Evolutionary conservation across 2,888 invertebrate genomes (phyloP).

Genomic region (Psylliodes chrysocephalus): DNA sequence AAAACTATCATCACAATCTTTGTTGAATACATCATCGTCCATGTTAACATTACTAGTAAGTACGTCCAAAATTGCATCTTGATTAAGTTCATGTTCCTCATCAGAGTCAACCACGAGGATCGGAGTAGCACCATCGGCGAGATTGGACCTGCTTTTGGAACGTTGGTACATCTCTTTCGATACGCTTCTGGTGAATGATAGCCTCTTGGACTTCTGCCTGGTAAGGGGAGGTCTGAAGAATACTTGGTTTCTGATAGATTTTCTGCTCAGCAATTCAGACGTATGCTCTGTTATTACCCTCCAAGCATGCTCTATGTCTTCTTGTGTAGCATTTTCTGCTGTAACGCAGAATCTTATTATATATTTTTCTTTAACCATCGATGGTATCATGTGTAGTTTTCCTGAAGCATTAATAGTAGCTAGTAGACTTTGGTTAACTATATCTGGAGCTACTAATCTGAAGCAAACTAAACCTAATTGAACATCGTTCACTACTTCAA

Average conservation of each 20-base stretch:
- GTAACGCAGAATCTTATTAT: constrained; percentile 82
- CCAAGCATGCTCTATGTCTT: constrained; percentile 77
- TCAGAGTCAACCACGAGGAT: constrained; percentile 67
- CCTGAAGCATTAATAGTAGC: constrained; percentile 85
- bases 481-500: constrained; percentile 82
- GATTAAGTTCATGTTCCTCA: constrained; percentile 46
- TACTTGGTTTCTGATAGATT: constrained; percentile 61
- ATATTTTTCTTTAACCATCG: constrained; percentile 79
- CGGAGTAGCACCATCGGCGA: constrained; percentile 68
- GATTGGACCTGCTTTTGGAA: constrained; percentile 66
- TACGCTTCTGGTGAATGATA: constrained; percentile 70
- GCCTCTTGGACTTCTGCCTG: constrained; percentile 67
- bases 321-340: constrained; percentile 79
- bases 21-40: constrained; percentile 52
- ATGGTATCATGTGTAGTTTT: constrained; percentile 87
- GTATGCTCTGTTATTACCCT: constrained; percentile 71
- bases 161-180: constrained; percentile 68
- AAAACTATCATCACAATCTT: constrained; percentile 48
- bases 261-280: constrained; percentile 66
- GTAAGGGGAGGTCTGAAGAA: constrained; percentile 65
- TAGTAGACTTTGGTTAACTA: constrained; percentile 77
- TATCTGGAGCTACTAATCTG: constrained; percentile 75
- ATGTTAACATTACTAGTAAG: constrained; percentile 45
- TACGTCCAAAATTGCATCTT: constrained; percentile 50
- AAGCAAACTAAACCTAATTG: constrained; percentile 82